These are phyloP conservation scores for Elgonia sp. DNA, from an alignment of 2,888 invertebrate species.

Conservation along the genomic window DNA sequence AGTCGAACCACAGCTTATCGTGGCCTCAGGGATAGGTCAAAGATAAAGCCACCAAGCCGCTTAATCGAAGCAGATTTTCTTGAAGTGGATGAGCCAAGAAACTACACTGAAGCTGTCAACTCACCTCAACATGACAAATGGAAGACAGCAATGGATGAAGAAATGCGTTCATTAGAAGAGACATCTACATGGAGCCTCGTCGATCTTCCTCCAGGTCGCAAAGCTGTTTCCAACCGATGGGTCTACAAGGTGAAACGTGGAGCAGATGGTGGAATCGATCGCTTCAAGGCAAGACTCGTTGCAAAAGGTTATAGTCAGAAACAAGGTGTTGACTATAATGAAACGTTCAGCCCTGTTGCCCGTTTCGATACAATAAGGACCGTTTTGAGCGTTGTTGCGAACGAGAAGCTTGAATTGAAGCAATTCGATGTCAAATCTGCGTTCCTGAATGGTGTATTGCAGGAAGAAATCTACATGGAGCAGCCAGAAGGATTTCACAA, in stretches of 20 bases:
- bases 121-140: not conserved
- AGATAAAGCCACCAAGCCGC: conserved; percentile 19
- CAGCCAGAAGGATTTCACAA: conserved; percentile 57
- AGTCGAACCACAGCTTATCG: too few species aligned
- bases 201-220: conserved; percentile 24
- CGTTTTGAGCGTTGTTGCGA: conserved; percentile 14
- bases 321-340: conserved; percentile 77
- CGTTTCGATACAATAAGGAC: conserved; percentile 30
- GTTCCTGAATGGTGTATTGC: conserved; percentile 12
- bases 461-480: conserved; percentile 53
- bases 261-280: conserved; percentile 39
- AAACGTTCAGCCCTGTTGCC: conserved; percentile 77
- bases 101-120: conserved; percentile 23
- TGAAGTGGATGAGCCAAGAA: conserved; percentile 12
- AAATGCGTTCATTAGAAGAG: conserved; percentile 30
- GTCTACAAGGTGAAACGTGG: conserved; percentile 37
- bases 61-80: not conserved
- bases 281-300: conserved; percentile 52
- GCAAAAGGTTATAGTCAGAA: conserved; percentile 75
- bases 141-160: conserved; percentile 52
- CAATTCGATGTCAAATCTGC: conserved; percentile 34
- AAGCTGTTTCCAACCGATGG: conserved; percentile 47
- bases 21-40: conserved; percentile 5
- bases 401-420: not conserved
- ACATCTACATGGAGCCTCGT: conserved; percentile 48